Conservation (phyloP, 2,797 vertebrate species). For the Rousettus madagascariensis region DNA sequence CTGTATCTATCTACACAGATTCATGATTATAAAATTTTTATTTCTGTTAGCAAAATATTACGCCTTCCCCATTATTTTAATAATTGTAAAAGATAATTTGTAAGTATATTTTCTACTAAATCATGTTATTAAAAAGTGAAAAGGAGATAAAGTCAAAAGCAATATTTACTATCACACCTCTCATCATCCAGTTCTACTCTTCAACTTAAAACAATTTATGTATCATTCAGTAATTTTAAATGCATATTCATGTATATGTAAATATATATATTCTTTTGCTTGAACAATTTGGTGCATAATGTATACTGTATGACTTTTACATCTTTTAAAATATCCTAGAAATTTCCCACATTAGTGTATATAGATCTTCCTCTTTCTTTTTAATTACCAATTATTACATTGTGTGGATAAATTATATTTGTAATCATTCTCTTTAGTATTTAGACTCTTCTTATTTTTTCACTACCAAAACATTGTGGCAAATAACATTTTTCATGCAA, state of each 20-base stretch:
- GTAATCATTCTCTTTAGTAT: not conserved
- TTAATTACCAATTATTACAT: not conserved
- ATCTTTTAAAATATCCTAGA: not conserved
- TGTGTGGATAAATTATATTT: not conserved
- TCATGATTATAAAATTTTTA: not conserved
- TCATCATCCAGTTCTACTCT: not conserved
- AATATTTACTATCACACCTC: not conserved
- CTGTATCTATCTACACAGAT: not conserved
- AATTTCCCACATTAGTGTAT: not conserved
- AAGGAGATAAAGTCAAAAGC: not conserved
- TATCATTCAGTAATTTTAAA: not conserved
- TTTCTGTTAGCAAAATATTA: not conserved
- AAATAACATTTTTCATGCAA: not conserved
- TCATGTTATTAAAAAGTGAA: not conserved
- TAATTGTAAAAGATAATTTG: not conserved
- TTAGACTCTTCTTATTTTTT: not conserved
- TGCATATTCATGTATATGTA: not conserved
- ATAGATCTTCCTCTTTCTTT: not conserved
- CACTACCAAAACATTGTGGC: not conserved
- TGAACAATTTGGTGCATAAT: not conserved
- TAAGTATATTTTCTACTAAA: not conserved
- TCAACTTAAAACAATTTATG: not conserved
- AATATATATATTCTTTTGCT: not conserved
- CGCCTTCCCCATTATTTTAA: not conserved
- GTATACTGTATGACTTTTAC: not conserved